Evolutionary conservation across 2,888 invertebrate species (phyloP).

Genomic region (Electrophaes corylata): DNA sequence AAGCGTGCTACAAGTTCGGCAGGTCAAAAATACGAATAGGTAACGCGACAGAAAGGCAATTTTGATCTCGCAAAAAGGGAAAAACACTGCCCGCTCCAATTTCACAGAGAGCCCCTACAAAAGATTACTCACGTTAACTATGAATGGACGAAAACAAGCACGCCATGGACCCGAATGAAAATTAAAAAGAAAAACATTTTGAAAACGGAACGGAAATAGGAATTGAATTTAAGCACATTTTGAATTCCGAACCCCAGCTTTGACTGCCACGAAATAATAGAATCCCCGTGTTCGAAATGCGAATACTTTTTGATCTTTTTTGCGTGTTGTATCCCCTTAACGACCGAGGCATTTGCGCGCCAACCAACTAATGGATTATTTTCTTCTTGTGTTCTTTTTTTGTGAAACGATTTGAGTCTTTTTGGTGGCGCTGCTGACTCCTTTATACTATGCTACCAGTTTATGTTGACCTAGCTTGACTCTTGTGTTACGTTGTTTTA

Average conservation of each 20-base stretch:
- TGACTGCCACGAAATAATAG: conserved; percentile 79
- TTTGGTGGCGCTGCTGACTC: conserved; percentile 51
- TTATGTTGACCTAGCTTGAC: conserved; percentile 48
- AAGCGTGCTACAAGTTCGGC: conserved; percentile 3
- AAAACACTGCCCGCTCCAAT: conserved; percentile 76
- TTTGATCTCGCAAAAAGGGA: conserved; percentile 75
- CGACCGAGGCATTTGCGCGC: conserved; percentile 73
- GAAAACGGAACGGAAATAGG: conserved; percentile 72
- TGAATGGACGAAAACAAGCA: conserved; percentile 78
- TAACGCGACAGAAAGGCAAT: conserved; percentile 59
- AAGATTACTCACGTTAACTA: conserved; percentile 82
- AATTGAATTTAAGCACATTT: conserved; percentile 83
- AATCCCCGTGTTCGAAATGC: conserved; percentile 68
- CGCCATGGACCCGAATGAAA: conserved; percentile 71
- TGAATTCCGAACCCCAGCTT: conserved; percentile 75
- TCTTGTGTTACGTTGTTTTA: conserved; percentile 26
- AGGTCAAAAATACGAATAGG: conserved; percentile 27
- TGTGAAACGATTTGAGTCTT: conserved; percentile 64
- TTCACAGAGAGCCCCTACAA: conserved; percentile 80
- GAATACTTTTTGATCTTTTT: conserved; percentile 78
- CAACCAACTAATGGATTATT: conserved; percentile 83
- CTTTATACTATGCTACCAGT: conserved; percentile 58
- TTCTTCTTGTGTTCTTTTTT: conserved; percentile 79
- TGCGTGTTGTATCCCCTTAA: conserved; percentile 73
- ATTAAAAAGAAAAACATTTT: conserved; percentile 77